Evolutionary conservation across 2,797 vertebrate genomes (phyloP), one percentile per base, ranked within the genome.

Genomic region (Decapterus maruadsi): DNA sequence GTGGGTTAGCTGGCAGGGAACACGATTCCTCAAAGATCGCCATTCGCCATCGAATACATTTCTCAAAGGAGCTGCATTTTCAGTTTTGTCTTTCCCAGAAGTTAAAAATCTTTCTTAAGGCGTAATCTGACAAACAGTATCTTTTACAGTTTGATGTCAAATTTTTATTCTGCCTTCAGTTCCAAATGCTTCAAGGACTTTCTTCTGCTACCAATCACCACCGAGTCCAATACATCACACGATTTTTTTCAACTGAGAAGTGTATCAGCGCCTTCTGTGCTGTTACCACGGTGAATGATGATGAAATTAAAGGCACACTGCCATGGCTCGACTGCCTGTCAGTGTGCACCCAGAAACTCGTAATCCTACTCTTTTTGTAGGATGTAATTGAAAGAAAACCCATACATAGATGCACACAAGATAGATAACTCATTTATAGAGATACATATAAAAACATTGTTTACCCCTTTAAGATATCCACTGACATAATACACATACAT

Each of bases 281-380:
- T 74, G 2, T 87, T 85, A 66, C 87, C 80, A 61, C 55, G n/a
- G 72, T 54, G 76, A 85, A 81, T 68, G 68, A 68, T 54, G 72
- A 73, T 76, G 77, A 88, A 76, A 74, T 62, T 19, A 36, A 26
- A 71, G 53, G 56, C 36, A 34, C 6, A 63, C 79, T 90, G 84
- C 72, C 53, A 78, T 78, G 82, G 61, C 63, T 80, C 19, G 61
- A 31, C 72, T 70, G 66, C 63, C 36, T 63, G 64, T 81, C 72
- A 69, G 20, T 38, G 34, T 50, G 34, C 77, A 68, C 56, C 31
- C 20, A 77, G 20, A 73, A 68, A 59, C 29, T 54, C 29, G 29
- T 42, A 38, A 77, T 64, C 71, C 22, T 38, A n/a, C 22, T 9
- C 4, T 60, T 63, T 79, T 46, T 59, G 63, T 38, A 4, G 34